Evolutionary conservation across 2,797 vertebrate genomes (phyloP).

Genomic region (Helicolenus hilgendorfi): DNA sequence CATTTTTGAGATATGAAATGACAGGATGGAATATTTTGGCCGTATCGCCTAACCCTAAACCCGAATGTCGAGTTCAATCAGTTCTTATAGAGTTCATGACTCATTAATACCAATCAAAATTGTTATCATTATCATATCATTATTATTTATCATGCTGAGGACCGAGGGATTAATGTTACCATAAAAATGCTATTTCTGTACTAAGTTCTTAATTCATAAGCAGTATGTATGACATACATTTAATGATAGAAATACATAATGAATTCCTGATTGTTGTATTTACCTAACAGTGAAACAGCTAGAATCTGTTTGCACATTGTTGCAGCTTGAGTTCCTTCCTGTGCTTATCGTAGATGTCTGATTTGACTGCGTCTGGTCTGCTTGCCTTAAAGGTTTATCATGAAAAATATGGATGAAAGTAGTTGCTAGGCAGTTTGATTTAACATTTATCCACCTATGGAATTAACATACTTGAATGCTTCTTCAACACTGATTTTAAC

Average conservation of each 20-base stretch:
- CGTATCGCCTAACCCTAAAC: too few relatives aligned
- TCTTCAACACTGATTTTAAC: neutral
- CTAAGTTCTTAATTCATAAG: neutral
- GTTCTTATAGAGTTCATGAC: neutral
- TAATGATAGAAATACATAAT: neutral
- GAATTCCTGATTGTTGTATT: neutral
- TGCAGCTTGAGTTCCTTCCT: neutral
- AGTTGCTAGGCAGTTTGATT: neutral
- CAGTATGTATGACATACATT: neutral
- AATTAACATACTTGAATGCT: neutral
- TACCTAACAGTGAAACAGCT: neutral
- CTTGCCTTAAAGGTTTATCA: neutral
- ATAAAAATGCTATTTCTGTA: neutral
- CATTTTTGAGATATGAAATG: too few relatives aligned
- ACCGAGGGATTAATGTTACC: neutral
- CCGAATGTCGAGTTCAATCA: neutral
- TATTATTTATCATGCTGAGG: neutral
- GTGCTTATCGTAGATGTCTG: neutral
- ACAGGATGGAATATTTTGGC: too few relatives aligned
- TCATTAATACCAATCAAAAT: neutral
- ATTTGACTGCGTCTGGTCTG: neutral
- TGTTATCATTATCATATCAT: too few relatives aligned
- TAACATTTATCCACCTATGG: neutral
- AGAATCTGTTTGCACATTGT: neutral
- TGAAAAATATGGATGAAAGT: constrained; percentile 10